Conservation (phyloP, 2,113 vertebrate species). For the Xiphophorus couchianus region DNA sequence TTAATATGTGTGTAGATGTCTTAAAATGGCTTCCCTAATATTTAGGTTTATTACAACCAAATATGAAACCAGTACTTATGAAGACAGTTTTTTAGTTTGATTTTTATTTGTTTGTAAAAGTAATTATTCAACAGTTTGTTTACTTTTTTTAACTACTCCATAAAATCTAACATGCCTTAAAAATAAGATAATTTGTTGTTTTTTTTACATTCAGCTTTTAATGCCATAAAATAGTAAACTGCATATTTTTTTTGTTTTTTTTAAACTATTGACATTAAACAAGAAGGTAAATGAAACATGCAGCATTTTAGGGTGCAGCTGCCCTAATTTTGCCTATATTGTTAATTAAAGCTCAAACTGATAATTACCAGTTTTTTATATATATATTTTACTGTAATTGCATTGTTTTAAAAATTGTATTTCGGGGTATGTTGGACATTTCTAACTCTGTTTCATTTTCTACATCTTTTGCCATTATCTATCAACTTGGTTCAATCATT, state of each 20-base stretch:
- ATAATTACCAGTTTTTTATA: neutral
- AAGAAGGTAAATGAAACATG: neutral
- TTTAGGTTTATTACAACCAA: slow-evolving; percentile 1
- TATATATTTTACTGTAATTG: neutral
- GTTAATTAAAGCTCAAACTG: neutral
- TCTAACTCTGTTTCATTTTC: neutral
- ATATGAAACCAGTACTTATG: slow-evolving; percentile 10
- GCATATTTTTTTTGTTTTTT: neutral
- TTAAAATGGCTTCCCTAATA: neutral
- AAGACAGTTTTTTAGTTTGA: slow-evolving; percentile 6
- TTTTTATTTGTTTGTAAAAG: slow-evolving; percentile 24
- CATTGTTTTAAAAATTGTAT: neutral
- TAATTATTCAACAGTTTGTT: slow-evolving; percentile 4
- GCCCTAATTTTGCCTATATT: neutral
- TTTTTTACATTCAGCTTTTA: neutral
- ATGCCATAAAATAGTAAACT: neutral
- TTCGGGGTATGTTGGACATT: neutral
- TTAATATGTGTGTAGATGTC: neutral
- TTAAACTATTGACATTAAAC: neutral
- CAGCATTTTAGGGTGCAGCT: neutral
- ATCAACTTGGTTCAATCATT: neutral
- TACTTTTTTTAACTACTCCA: slow-evolving; percentile 4
- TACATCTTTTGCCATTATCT: neutral
- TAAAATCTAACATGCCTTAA: neutral
- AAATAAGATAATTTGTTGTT: neutral